These are phyloP conservation scores for Candidula unifasciata DNA, from an alignment of 2,888 invertebrate genomes.

Conservation along the genomic window DNA sequence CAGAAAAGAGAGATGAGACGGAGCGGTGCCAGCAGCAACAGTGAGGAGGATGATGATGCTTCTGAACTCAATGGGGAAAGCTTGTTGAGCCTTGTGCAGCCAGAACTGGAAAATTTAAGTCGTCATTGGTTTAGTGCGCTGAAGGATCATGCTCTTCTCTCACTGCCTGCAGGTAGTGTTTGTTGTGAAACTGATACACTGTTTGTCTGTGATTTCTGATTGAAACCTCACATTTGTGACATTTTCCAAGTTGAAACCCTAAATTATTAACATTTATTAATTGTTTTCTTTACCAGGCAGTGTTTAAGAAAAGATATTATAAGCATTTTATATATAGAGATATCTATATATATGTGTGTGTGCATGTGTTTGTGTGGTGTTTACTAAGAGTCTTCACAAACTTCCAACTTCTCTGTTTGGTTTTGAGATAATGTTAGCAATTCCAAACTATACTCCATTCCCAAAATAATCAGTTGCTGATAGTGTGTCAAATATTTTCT, in stretches of 20 bases:
- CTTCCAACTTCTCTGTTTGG: too few species aligned
- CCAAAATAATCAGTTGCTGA: too few species aligned
- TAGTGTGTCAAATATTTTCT: too few species aligned
- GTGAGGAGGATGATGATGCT: conserved; percentile 82
- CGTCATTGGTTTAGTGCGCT: conserved; percentile 96
- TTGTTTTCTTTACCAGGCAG: neutral
- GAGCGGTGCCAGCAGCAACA: conserved; percentile 59
- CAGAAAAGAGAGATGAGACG: conserved; percentile 59
- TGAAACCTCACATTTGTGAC: neutral
- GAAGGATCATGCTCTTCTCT: conserved; percentile 94
- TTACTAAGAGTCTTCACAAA: too few species aligned
- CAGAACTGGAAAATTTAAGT: conserved; percentile 93
- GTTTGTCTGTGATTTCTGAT: neutral
- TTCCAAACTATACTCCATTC: too few species aligned
- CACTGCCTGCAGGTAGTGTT: conserved; percentile 83
- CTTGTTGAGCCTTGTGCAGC: conserved; percentile 92
- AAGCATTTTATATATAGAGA: too few species aligned
- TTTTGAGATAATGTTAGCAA: too few species aligned
- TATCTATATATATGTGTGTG: too few species aligned
- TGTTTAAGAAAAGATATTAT: too few species aligned
- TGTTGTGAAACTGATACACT: neutral
- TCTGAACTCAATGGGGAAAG: conserved; percentile 81
- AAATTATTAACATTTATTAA: too few species aligned
- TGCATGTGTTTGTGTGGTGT: too few species aligned
- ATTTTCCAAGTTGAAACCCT: neutral